Conservation (phyloP, 2,797 vertebrate species). For the Helarctos malayanus region DNA sequence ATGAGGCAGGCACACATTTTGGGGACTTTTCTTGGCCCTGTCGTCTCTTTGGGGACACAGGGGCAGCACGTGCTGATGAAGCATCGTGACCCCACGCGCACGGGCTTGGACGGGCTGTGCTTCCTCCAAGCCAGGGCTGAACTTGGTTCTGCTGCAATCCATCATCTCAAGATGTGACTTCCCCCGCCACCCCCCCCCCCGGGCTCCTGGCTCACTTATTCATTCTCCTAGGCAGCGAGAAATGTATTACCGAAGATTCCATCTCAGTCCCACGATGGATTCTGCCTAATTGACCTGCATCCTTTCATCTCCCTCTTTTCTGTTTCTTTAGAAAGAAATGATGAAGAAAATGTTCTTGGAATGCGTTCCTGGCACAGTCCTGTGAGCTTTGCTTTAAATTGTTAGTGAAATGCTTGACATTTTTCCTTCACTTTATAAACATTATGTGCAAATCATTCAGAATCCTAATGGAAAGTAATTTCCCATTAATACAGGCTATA, state of each 20-base stretch:
- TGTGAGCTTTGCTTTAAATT: constrained; percentile 76
- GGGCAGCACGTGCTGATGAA: neutral
- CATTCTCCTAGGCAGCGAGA: neutral
- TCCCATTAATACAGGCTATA: constrained; percentile 73
- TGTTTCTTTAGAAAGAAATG: constrained; percentile 66
- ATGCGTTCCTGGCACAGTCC: constrained; percentile 71
- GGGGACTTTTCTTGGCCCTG: constrained; percentile 23
- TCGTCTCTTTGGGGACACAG: constrained; percentile 28
- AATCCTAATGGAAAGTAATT: constrained; percentile 80
- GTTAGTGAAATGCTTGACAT: constrained; percentile 79
- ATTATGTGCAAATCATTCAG: constrained; percentile 80
- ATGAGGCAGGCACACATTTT: neutral
- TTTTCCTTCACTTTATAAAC: constrained; percentile 85
- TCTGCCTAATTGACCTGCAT: constrained; percentile 25
- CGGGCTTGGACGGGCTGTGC: neutral
- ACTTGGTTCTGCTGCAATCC: constrained; percentile 14
- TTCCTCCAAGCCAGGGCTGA: constrained; percentile 38
- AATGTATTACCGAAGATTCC: neutral
- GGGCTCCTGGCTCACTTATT: neutral
- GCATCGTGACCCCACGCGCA: neutral
- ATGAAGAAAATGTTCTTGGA: constrained; percentile 79
- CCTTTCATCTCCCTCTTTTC: neutral
- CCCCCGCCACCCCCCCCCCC: neutral
- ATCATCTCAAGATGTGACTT: neutral
- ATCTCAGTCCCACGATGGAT: neutral